Conservation (phyloP, 92 coral and sea anemone species). For the Umimayanthus chanpuru region DNA sequence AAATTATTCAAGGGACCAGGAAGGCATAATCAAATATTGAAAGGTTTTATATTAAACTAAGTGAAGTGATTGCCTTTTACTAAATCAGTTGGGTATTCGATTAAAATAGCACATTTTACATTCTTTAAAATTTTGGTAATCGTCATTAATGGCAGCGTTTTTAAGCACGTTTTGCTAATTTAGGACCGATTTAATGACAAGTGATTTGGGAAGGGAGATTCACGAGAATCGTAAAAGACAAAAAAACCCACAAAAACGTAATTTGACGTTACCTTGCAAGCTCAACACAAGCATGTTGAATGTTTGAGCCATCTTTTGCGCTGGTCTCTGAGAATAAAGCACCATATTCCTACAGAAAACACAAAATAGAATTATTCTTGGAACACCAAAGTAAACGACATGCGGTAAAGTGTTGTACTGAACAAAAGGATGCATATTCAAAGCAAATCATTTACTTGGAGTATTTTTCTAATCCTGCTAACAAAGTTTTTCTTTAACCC, state of each 20-base stretch:
- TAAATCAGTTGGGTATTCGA: no score
- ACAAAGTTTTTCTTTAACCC: no score
- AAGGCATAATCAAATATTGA: no score
- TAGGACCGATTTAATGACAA: not conserved
- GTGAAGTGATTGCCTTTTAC: not conserved
- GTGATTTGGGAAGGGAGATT: not conserved
- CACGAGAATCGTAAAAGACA: not conserved
- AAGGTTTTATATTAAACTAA: no score
- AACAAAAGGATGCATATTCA: no score
- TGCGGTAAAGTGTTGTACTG: no score
- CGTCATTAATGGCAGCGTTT: not conserved
- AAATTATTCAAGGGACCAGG: no score
- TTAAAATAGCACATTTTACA: not conserved
- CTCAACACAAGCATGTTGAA: constrained; percentile 82
- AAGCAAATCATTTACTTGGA: no score
- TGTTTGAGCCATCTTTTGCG: constrained; percentile 83
- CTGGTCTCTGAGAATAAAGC: constrained; percentile 89
- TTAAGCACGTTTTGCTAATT: no score
- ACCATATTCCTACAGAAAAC: constrained; percentile 79
- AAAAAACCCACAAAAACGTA: not conserved
- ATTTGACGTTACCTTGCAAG: constrained; percentile 76
- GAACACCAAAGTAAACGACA: not conserved
- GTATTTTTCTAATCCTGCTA: no score
- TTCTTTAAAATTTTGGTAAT: not conserved
- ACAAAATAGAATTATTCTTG: not conserved